Evolutionary conservation across 1,140 invertebrate species (phyloP), one percentile per base, ranked within the genome.

Genomic region (Drosophila pseudoananassae): DNA sequence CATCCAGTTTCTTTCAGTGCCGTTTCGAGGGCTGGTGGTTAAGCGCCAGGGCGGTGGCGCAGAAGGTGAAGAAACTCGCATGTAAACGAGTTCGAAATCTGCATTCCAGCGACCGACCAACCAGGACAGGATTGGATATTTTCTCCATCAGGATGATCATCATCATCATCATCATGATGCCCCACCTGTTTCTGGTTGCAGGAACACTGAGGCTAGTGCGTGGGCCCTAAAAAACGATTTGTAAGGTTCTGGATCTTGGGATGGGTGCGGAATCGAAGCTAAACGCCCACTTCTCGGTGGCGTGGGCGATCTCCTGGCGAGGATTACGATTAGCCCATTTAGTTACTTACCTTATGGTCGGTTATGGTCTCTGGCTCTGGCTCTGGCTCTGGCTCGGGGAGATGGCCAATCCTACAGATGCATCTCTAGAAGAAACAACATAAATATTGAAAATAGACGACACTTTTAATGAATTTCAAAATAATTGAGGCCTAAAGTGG

Each of bases 381-480:
- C n/a, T n/a, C n/a, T n/a, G n/a, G n/a, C n/a, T n/a, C n/a, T n/a
- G n/a, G n/a, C n/a, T n/a, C n/a, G n/a, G 20, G 20, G 20, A 20
- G 20, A 20, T 20, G 4, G 3, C 47, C 17, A 7, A 4, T 45
- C 29, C 6, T 65, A 81, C 20, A 12, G 31, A 20, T 65, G 77
- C 78, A 80, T 76, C 25, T 27, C 25, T 27, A 27, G 5, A 7
- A 27, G 4, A 27, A 7, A n/a, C n/a, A 1, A 27, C 0, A 79
- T 59, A 80, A 79, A 66, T 80, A 87, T 87, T 61, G 53, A 81
- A 87, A 87, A 75, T 87, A 78, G 68, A 82, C 77, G 82, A 78
- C 82, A 85, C 74, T 87, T 65, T 82, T 82, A 87, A 85, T 85
- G 82, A 82, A 87, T 85, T 88, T 85, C 70, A 78, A 87, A 85